Evolutionary conservation across 2,113 vertebrate species (phyloP).

Genomic region (Propithecus coquereli): DNA sequence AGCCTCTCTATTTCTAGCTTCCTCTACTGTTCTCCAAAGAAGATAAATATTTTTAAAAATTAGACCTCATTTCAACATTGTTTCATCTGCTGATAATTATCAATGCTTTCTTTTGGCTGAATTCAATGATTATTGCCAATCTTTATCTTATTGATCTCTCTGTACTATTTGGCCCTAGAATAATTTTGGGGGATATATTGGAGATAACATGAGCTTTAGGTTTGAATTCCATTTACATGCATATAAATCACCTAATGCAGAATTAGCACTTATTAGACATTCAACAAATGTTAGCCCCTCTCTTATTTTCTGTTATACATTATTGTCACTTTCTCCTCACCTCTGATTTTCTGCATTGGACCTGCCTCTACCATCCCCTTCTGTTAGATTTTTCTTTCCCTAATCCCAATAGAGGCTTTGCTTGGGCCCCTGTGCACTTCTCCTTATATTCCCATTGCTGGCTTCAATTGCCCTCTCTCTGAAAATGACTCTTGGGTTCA

Average conservation of each 20-base stretch:
- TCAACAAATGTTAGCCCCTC: not conserved
- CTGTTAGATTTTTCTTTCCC: not conserved
- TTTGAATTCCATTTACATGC: not conserved
- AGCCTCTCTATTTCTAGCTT: not conserved
- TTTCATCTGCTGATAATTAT: not conserved
- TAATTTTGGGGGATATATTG: not conserved
- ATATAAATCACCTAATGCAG: not conserved
- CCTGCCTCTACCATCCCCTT: not conserved
- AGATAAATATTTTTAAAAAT: conserved; percentile 13
- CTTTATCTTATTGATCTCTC: not conserved
- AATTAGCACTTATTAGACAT: not conserved
- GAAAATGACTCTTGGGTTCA: not conserved
- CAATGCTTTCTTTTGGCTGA: not conserved
- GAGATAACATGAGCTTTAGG: not conserved
- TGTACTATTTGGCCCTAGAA: not conserved
- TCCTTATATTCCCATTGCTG: not conserved
- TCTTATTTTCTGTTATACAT: not conserved
- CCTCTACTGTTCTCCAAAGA: not conserved
- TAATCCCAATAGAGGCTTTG: not conserved
- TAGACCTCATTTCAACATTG: not conserved
- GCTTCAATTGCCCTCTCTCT: not conserved
- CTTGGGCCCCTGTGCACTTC: not conserved
- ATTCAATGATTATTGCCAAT: not conserved
- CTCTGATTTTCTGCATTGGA: not conserved
- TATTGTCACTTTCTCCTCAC: not conserved